A percentile compares a stretch with the other conserved stretches of the same genome.
These are phyloP conservation scores for Dioctria rufipes DNA, from an alignment of 2,888 invertebrate species.

Conservation along the genomic window DNA sequence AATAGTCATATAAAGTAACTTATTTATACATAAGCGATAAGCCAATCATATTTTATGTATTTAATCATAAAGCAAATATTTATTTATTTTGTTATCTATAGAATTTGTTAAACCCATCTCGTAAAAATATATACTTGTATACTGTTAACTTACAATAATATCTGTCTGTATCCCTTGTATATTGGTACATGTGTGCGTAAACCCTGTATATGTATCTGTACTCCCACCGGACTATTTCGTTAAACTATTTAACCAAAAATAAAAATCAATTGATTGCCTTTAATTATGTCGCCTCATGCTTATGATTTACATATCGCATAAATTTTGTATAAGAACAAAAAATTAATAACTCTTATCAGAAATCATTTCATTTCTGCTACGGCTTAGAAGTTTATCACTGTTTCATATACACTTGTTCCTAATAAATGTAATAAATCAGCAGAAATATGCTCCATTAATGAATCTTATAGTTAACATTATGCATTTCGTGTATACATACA, in stretches of 20 bases:
- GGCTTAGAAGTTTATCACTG: conserved; percentile 12
- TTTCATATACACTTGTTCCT: conserved; percentile 34
- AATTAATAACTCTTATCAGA: conserved; percentile 8
- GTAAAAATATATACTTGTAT: background rate
- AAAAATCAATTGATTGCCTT: conserved; percentile 9
- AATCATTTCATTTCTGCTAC: background rate
- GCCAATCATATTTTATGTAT: too few relatives aligned
- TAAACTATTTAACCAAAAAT: conserved; percentile 23
- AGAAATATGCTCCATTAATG: conserved; percentile 26
- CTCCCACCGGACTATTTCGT: conserved; percentile 41
- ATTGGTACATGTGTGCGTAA: background rate
- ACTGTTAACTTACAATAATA: too few relatives aligned
- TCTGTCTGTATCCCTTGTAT: background rate
- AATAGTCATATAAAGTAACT: too few relatives aligned
- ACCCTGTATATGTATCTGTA: background rate
- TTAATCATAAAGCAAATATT: too few relatives aligned
- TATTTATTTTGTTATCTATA: too few relatives aligned
- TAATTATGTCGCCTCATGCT: conserved; percentile 22
- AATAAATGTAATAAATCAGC: conserved; percentile 30
- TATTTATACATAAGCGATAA: too few relatives aligned
- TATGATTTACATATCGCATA: conserved; percentile 46
- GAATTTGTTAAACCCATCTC: background rate
- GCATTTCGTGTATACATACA: conserved; percentile 34
- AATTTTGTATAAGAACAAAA: background rate
- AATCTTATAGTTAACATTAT: conserved; percentile 38